Base-by-base conservation (phyloP, 2,888 invertebrate genomes). In the Cephus spinipes region DNA sequence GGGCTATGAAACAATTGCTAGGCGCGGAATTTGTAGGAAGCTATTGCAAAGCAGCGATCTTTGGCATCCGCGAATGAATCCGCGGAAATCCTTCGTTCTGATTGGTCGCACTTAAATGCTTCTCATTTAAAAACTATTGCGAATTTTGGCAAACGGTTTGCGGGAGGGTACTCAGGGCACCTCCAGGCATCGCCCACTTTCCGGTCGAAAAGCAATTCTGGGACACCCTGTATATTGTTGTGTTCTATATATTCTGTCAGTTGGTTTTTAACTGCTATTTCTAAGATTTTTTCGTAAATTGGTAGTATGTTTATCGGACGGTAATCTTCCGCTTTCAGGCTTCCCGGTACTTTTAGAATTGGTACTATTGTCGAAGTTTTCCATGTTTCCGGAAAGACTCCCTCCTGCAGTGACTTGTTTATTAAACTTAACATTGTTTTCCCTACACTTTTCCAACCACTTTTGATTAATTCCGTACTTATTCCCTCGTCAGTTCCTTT, bases 221-320 rank as follows among this genome's bases (percentile, higher is more conserved):
- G n/a, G n/a, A n/a, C n/a, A n/a, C n/a, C n/a, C n/a, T n/a, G n/a
- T n/a, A 84, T 40, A 23, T 75, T 76, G 74, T 81, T 83, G 35
- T 73, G 40, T 23, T 75, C 68, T 68, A 82, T 69, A 75, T 81
- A 79, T 69, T 77, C 68, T 55, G 73, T 40, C 23, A 77, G 23
- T 75, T 81, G 81, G 30, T 73, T 77, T 68, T 76, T 79, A 55
- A 79, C 75, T n/a, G 74, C 76, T 76, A 32, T 32, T 32, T 32
- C 32, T 32, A 32, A 32, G 32, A 32, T 69, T 77, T 81, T 80
- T 78, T 81, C 79, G 32, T 75, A 81, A 9, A 78, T n/a, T 55
- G 80, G 77, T 35, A 79, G 69, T 73, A 79, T 81, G 71, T 82
- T 77, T 31, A 75, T 77, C 40, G 74, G 77, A 11, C 77, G 36